Evolutionary conservation across 2,888 invertebrate genomes (phyloP), one percentile per base, ranked within the genome.

Genomic region (Automeris io): DNA sequence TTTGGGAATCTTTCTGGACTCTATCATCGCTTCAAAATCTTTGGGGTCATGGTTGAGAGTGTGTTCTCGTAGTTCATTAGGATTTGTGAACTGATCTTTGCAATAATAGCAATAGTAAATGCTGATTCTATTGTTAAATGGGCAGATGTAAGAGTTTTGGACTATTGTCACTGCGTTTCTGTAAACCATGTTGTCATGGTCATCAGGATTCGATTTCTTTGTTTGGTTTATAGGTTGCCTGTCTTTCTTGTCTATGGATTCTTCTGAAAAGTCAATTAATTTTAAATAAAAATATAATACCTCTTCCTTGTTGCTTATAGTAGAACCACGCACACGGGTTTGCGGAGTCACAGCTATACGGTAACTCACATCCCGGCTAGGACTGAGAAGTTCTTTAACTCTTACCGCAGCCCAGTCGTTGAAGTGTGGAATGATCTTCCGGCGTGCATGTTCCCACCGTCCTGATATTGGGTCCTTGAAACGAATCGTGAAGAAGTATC

Each of bases 81-180:
- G 81, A 23, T 81, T 77, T 0, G 77, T 79, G 51, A 81, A 85
- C 8, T 82, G 81, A 8, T 80, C 80, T 11, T 72, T 61, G 42
- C 85, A 86, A 23, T 85, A 86, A 13, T 69, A 79, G 35, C 85
- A 86, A 23, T 83, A 85, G 39, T 82, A 83, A 35, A 77, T 78
- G 37, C 79, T 81, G 18, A 80, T 76, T 16, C 79, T 47, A 22
- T 76, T 80, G 16, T 66, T 66, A 42, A 82, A 82, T 0, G 85
- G 85, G 26, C 79, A 81, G 4, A 81, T 75, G 12, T 64, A 86
- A 0, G 83, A 83, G 29, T 74, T 63, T 19, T 74, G 62, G 0
- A 79, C 73, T 16, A 86, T 75, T 0, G 70, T 66, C 0, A 77
- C 47, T 0, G 82, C 68, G 42, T 85, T 85, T 0, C 43, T 54